phyloP scores from a whole-genome alignment of 2,888 invertebrate species.

The Sesamia inferens region DNA sequence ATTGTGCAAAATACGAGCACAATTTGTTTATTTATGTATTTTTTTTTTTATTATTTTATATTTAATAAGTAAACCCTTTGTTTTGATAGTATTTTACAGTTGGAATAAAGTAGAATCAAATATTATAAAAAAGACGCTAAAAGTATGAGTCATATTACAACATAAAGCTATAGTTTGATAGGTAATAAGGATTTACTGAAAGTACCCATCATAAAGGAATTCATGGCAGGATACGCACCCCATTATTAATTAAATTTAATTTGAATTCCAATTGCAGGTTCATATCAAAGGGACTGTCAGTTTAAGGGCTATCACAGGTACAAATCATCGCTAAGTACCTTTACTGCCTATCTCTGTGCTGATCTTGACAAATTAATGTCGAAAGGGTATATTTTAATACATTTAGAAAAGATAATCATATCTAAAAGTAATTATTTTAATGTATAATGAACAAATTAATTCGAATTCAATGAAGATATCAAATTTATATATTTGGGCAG shows the following conservation, averaged over 20 bases:
- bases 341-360: slow-evolving; percentile 47
- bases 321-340: slow-evolving; percentile 61
- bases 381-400: slow-evolving; percentile 40
- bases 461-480: neutral
- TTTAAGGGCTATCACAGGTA: slow-evolving; percentile 62
- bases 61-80: no score
- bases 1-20: no score
- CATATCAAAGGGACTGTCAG: slow-evolving; percentile 69
- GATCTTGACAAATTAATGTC: slow-evolving; percentile 65
- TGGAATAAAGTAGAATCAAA: neutral
- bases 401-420: slow-evolving; percentile 26
- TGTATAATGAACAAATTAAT: slow-evolving; percentile 2
- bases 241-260: slow-evolving; percentile 71
- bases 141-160: neutral
- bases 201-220: slow-evolving; percentile 48
- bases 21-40: no score
- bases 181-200: slow-evolving; percentile 25
- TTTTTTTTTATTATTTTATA: no score
- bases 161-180: neutral
- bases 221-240: slow-evolving; percentile 47
- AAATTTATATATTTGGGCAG: neutral
- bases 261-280: slow-evolving; percentile 69
- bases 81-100: neutral
- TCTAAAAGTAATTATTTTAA: neutral
- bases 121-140: neutral